Evolutionary conservation across 2,888 invertebrate species (phyloP), one percentile per base, ranked within the genome.

Genomic region (Drosophila quinaria): DNA sequence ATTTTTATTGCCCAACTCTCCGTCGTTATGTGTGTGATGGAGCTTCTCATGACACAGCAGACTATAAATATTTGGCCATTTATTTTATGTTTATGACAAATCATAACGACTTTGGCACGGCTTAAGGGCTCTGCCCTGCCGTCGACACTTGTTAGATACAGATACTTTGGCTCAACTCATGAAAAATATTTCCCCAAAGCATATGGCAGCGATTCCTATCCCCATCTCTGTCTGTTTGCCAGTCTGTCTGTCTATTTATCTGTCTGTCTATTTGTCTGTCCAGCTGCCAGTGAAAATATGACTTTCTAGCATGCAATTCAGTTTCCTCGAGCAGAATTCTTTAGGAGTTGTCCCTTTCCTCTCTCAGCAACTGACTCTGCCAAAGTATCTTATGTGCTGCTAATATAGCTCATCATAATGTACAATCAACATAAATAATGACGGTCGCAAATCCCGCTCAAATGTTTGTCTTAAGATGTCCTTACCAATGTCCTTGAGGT

Each of bases 11-110:
- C 73, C 76, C 31, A 22, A 55, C 55, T 44, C 31, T 31, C 42
- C 19, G 42, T 31, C 46, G 33, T 3, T 35, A 13, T 54, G 52
- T 29, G 46, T 50, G 37, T 35, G 49, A 41, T 42, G 35, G 42
- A 70, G 70, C 67, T 72, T 64, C 70, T 68, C 70, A 72, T 72
- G 75, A 81, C 80, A 78, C 80, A 80, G 78, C 71, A 84, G 70
- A 73, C 82, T 69, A 87, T 88, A 87, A 87, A 87, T 87, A 88
- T 88, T 88, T 87, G 79, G 88, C 85, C 88, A 83, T 87, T 87
- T 87, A 87, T 87, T 87, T 87, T 87, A 87, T 87, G 88, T 87
- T 87, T 88, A 87, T 88, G 85, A 83, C 87, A 80, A 88, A 87
- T 84, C 83, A 87, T 87, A 87, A 87, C 88, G 87, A 83, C 87